A percentile compares a stretch with the other conserved stretches of the same genome.
Conservation (phyloP, 2,797 vertebrate genomes). For the Sebastes steindachneri region DNA sequence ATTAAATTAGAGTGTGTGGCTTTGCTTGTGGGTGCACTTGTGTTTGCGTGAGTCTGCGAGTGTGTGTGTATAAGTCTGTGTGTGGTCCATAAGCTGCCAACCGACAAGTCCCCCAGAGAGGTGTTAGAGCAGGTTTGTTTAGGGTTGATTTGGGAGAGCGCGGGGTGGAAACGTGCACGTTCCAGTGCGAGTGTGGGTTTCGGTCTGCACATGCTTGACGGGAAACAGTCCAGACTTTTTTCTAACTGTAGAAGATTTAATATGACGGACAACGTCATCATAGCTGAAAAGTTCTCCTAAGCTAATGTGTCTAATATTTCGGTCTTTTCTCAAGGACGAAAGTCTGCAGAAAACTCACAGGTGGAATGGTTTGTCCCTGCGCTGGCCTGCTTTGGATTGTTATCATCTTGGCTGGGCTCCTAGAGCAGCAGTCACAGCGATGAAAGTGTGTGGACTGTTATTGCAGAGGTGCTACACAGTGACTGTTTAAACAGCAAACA, state of each 20-base stretch:
- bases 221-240: slow-evolving; percentile 68
- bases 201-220: slow-evolving; percentile 33
- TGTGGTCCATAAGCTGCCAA: slow-evolving; percentile 80
- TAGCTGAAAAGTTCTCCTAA: slow-evolving; percentile 13
- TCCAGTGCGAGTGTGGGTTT: slow-evolving; percentile 39
- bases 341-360: slow-evolving; percentile 19
- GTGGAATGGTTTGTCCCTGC: slow-evolving; percentile 16
- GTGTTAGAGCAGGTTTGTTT: slow-evolving; percentile 80
- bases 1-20: slow-evolving; percentile 85
- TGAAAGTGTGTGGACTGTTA: slow-evolving; percentile 59
- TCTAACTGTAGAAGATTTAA: slow-evolving; percentile 52
- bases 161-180: slow-evolving; percentile 45
- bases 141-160: slow-evolving; percentile 69
- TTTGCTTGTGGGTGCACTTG: slow-evolving; percentile 64
- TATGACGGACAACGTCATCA: slow-evolving; percentile 31
- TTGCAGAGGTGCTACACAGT: slow-evolving; percentile 49
- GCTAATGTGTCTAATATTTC: neutral
- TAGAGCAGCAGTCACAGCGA: slow-evolving; percentile 48
- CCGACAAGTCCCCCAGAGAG: slow-evolving; percentile 77
- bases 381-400: slow-evolving; percentile 43
- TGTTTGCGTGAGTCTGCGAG: slow-evolving; percentile 25
- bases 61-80: slow-evolving; percentile 55
- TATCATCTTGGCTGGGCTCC: slow-evolving; percentile 63
- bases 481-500: slow-evolving; percentile 72
- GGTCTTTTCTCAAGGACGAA: slow-evolving; percentile 8